Base-by-base conservation (phyloP, 2,113 vertebrate species). In the Vidua macroura region DNA sequence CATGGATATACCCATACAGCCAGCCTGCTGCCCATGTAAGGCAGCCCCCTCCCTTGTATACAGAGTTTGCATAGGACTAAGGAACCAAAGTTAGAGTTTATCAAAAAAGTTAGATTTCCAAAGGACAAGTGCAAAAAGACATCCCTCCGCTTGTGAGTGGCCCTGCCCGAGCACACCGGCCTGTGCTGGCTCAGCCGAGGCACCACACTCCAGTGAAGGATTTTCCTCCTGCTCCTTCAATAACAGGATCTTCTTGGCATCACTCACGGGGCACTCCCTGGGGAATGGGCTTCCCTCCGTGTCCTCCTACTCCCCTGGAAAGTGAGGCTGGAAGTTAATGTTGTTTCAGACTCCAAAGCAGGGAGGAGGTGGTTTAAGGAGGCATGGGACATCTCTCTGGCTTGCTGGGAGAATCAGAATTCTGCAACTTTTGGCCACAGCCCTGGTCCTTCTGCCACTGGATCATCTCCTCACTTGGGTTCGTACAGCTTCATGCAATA, bases 151-250 rank as follows among this genome's bases (percentile, higher is more conserved):
- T 84, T 18, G 6, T 1, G 1, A 15, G 44, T 8, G n/a, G 30
- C 23, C 20, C 12, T 30, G 28, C 6, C 27, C 5, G 1, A 58
- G 51, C 31, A 1, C 5, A 3, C 9, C 0, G 1, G 10, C 4
- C 41, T 3, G 10, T 0, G 0, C 10, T 7, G 49, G 9, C 0
- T 1, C 2, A 18, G 41, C 19, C 0, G 0, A 39, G 23, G 35
- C 44, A 24, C 12, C 6, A 2, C 0, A 1, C 14, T 27, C 8
- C 44, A 8, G 44, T 8, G 33, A 51, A 63, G 48, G 25, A 7
- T 12, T 7, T 58, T 6, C 19, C 58, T n/a, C 18, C 27, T 7
- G 12, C 37, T 39, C 4, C 0, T 13, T 33, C 70, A 9, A 0
- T 3, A 35, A 11, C 25, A 3, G 5, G 0, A 16, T 12, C 20